phyloP scores from a whole-genome alignment of 2,888 invertebrate species.

The Brachyptera putata region DNA sequence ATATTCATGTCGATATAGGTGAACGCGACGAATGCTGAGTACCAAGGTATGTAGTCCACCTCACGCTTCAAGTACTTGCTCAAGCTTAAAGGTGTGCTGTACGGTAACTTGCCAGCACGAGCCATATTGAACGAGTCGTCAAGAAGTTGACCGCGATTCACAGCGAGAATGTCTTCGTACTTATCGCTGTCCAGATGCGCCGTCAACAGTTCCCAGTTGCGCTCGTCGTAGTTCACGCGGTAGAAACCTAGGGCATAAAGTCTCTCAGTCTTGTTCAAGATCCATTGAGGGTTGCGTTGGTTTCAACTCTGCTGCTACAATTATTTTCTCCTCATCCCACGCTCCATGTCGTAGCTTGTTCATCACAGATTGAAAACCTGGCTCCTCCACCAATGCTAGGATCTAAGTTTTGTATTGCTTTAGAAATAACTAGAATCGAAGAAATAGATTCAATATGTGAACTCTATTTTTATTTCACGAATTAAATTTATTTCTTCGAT shows the following conservation, averaged over 20 bases:
- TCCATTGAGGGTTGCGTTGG: too few species aligned
- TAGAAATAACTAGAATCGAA: too few species aligned
- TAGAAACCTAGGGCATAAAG: conserved; percentile 60
- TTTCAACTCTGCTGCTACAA: too few species aligned
- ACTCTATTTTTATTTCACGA: too few species aligned
- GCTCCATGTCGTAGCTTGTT: too few species aligned
- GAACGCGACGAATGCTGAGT: conserved; percentile 69
- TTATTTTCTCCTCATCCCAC: too few species aligned
- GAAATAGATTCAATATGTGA: too few species aligned
- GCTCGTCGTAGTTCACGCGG: conserved; percentile 67
- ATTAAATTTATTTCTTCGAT: too few species aligned
- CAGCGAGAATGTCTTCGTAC: conserved; percentile 50
- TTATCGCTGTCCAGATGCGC: conserved; percentile 35
- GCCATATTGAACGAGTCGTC: conserved; percentile 68
- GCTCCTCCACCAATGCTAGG: too few species aligned
- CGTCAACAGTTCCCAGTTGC: conserved; percentile 66
- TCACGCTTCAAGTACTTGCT: conserved; percentile 74
- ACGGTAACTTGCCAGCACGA: conserved; percentile 53
- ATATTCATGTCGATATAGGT: conserved; percentile 77
- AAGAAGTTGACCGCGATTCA: conserved; percentile 64
- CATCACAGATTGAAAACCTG: too few species aligned
- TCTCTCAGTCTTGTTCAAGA: too few species aligned
- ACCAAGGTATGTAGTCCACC: conserved; percentile 83
- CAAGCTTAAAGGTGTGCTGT: conserved; percentile 70
- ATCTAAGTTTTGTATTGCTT: too few species aligned